Evolutionary conservation across 2,888 invertebrate species (phyloP), one percentile per base, ranked within the genome.

Genomic region (Minunthozetes semirufus): DNA sequence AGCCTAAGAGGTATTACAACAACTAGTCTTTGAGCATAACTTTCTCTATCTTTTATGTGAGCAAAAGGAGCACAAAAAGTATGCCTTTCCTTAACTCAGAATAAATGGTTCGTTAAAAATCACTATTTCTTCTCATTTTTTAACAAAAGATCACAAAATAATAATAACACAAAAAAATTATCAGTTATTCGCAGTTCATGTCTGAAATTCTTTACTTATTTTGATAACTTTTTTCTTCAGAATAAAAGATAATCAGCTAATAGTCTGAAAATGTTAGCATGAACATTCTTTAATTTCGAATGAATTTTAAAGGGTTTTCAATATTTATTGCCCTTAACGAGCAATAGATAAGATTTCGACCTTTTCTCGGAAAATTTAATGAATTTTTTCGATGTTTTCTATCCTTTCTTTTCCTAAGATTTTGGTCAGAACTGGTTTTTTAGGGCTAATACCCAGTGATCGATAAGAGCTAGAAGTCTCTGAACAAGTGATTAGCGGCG

Each of bases 61-160:
- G 8, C 22, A 27, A 11, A 27, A 63, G 17, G 17, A 29, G 63
- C 63, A 63, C 27, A 33, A 66, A 38, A 66, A 42, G 42, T 66
- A 27, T n/a, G 8, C 33, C 22, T 66, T 59, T 63, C 5, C 27
- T 63, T 66, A 66, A 38, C 38, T 33, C 15, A 66, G 29, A 66
- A 66, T 66, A 66, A 66, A 66, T 66, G 38, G 22, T 42, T 66
- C 66, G 66, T 66, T 66, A 66, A 66, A 63, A 19, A 66, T 22
- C 38, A 19, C n/a, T 19, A 66, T 38, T 38, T 38, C 13, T 38
- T n/a, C 38, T 17, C 63, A 29, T 17, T 42, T 66, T n/a, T 42
- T 27, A 59, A 59, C 59, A 59, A n/a, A n/a, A n/a, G n/a, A 59
- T 29, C 59, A 13, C 27, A 29, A 22, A 56, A 56, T 9, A 29